Conservation (phyloP, 2,888 invertebrate genomes). For the Acleris literana region DNA sequence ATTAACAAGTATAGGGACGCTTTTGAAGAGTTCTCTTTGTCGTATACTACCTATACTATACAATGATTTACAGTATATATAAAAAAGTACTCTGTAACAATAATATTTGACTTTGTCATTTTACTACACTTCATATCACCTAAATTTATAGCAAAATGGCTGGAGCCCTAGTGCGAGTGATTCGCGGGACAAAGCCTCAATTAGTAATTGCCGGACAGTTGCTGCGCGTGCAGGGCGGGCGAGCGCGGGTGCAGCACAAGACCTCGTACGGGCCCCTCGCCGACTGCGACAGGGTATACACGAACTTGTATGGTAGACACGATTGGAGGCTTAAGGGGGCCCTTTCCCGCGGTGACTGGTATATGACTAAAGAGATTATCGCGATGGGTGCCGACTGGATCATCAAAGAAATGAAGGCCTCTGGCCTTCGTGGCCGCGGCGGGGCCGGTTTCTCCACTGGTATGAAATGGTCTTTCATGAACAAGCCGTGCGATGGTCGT, state of each 20-base stretch:
- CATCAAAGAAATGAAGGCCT: slow-evolving; percentile 97
- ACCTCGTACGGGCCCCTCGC: slow-evolving; percentile 91
- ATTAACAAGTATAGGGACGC: no score
- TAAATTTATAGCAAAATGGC: slow-evolving; percentile 84
- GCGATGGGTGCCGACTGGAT: slow-evolving; percentile 98
- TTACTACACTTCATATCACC: no score
- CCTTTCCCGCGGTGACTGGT: slow-evolving; percentile 97
- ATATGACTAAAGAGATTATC: slow-evolving; percentile 98
- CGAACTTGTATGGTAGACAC: slow-evolving; percentile 98
- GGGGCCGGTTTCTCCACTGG: slow-evolving; percentile 99
- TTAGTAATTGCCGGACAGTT: slow-evolving; percentile 85
- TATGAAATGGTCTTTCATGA: slow-evolving; percentile 99
- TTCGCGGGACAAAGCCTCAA: slow-evolving; percentile 81
- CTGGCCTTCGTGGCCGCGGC: slow-evolving; percentile 97
- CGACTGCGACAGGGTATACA: slow-evolving; percentile 98
- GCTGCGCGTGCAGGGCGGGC: slow-evolving; percentile 71
- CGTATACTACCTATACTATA: no score
- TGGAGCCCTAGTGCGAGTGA: slow-evolving; percentile 87
- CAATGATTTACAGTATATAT: no score
- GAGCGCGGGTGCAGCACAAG: slow-evolving; percentile 83
- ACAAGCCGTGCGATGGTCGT: slow-evolving; percentile 97
- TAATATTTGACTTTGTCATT: no score
- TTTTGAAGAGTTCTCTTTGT: no score
- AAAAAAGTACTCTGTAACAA: no score
- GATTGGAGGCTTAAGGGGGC: slow-evolving; percentile 98